Evolutionary conservation across 2,888 invertebrate species (phyloP), one percentile per base, ranked within the genome.

Genomic region (Phaonia tiefii): DNA sequence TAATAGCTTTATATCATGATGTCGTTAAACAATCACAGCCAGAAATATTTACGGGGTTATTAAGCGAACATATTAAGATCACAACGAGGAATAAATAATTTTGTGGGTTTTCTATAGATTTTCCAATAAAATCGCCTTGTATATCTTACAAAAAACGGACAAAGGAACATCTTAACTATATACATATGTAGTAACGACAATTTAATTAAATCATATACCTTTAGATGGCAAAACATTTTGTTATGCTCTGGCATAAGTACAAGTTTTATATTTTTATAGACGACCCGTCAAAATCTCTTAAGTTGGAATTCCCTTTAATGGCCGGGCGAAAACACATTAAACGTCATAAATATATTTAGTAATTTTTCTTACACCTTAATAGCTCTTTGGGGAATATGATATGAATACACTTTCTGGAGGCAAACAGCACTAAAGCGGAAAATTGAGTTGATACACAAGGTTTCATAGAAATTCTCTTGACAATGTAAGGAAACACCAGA

Each of bases 41-140:
- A 49, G 17, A 20, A 20, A 4, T 49, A 20, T 49, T 2, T 20
- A 20, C 17, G 15, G 15, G 15, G n/a, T 15, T 46, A 15, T 46
- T 46, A 46, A 37, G 46, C 4, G 7, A 17, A 49, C 8, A 20
- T 49, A 13, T 46, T 1, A 20, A 4, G 60, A 39, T 39, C 60
- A 60, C 39, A 60, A 60, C 4, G 39, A 37, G n/a, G n/a, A n/a
- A n/a, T n/a, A n/a, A n/a, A n/a, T n/a, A n/a, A n/a, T 8, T 60
- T 60, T 60, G 60, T 60, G 60, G 60, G 37, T 39, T 15, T 60
- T 60, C 39, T 17, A 60, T 39, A 20, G 39, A 10, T 39, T 31
- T 58, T 31, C 7, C 26, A 37, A 37, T 17, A 39, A 37, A 60
- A 17, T 60, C 20, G 8, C 37, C 7, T 60, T 39, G 20, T 17